Percentiles rank a stretch among this genome's conserved stretches.
phyloP scores from a whole-genome alignment of 2,113 vertebrate species.

The Strix uralensis region DNA sequence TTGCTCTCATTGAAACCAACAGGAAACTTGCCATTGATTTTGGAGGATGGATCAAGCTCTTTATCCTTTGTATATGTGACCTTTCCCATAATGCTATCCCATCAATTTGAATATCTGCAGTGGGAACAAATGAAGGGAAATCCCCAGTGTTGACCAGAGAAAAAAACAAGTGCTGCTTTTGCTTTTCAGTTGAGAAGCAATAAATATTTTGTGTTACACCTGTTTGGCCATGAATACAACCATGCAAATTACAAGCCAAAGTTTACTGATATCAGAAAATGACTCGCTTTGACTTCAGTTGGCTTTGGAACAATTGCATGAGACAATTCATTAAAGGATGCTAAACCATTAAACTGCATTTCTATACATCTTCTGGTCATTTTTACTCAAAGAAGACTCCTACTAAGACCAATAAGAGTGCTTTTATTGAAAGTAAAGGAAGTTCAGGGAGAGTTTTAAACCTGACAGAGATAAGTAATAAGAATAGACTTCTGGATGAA shows the following conservation, averaged over 20 bases:
- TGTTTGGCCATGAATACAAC: background rate
- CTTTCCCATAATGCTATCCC: background rate
- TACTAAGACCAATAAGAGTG: background rate
- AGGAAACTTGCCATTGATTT: background rate
- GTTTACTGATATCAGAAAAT: background rate
- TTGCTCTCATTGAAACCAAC: background rate
- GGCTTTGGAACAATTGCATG: rapidly evolving
- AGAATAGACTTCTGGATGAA: background rate
- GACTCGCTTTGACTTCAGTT: background rate
- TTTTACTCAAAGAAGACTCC: background rate
- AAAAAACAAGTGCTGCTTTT: background rate
- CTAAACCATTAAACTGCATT: background rate
- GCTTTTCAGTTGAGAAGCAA: background rate
- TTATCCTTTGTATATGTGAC: background rate
- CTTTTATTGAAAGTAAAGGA: background rate
- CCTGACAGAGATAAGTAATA: background rate
- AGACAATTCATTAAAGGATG: background rate
- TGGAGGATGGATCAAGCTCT: background rate
- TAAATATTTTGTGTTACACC: background rate
- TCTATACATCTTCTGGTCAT: background rate
- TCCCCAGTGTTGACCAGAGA: background rate
- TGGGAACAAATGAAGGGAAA: background rate
- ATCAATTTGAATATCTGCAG: background rate
- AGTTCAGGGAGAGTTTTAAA: background rate
- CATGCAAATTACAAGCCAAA: background rate